Percentiles rank a stretch among this genome's conserved stretches.
Conservation (phyloP, 1,140 invertebrate genomes). For the Lepidurus arcticus region DNA sequence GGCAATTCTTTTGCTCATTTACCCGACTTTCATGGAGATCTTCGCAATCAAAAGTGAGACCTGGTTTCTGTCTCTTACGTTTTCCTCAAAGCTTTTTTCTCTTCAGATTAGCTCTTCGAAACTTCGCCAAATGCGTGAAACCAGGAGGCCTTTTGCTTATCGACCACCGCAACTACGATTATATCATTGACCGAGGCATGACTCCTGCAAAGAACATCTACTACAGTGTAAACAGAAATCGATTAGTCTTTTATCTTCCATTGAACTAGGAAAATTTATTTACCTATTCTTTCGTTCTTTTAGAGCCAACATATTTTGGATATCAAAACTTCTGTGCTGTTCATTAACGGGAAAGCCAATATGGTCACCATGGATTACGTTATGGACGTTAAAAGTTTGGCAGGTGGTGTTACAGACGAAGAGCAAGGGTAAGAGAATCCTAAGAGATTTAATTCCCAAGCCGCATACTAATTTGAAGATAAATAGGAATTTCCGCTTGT, state of each 20-base stretch:
- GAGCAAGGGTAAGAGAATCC: conserved; percentile 27
- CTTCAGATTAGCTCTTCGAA: conserved; percentile 52
- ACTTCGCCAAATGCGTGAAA: conserved; percentile 73
- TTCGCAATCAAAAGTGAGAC: conserved; percentile 65
- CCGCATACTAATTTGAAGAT: background rate
- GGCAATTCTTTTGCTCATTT: conserved; percentile 87
- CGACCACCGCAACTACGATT: conserved; percentile 82
- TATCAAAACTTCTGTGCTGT: conserved; percentile 74
- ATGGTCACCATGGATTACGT: conserved; percentile 73
- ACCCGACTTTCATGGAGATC: conserved; percentile 67
- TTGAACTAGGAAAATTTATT: conserved; percentile 30
- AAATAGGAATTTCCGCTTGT: conserved; percentile 65
- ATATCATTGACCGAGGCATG: conserved; percentile 63
- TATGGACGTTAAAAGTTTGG: conserved; percentile 52
- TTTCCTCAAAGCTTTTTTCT: background rate
- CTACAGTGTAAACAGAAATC: conserved; percentile 65
- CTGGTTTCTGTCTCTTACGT: background rate
- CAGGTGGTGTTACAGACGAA: conserved; percentile 38
- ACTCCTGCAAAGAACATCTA: conserved; percentile 75
- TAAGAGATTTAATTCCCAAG: background rate
- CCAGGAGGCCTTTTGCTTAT: conserved; percentile 77
- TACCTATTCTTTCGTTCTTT: conserved; percentile 37
- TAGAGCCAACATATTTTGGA: conserved; percentile 72
- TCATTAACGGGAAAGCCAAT: conserved; percentile 62
- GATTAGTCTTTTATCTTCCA: conserved; percentile 35